phyloP scores from a whole-genome alignment of 2,888 invertebrate species.

The Coleophora flavipennella region DNA sequence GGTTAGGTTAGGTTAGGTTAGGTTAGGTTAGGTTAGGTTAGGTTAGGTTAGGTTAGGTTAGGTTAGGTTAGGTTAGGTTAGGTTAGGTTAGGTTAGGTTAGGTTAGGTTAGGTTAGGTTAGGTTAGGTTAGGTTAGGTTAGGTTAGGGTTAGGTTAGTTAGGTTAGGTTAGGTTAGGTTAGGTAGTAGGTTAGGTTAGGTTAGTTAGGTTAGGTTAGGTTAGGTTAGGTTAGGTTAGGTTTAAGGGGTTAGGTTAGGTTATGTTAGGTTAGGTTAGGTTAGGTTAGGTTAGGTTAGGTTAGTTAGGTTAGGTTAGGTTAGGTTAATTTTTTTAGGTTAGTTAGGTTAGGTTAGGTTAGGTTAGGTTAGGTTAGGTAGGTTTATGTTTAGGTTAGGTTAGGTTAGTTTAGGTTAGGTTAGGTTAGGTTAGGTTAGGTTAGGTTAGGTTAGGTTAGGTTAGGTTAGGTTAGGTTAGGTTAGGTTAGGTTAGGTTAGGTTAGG shows the following conservation, averaged over 20 bases:
- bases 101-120: constrained; percentile 10
- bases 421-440: constrained; percentile 6
- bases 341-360: constrained; percentile 12
- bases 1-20: constrained; percentile 17
- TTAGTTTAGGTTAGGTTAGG: no score
- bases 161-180: constrained; percentile 9
- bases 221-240: constrained; percentile 6
- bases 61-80: constrained; percentile 13
- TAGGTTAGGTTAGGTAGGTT: constrained; percentile 13
- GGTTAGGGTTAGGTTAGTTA: no score
- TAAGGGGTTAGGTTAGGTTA: constrained; percentile 3
- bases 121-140: constrained; percentile 8
- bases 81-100: constrained; percentile 13
- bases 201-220: constrained; percentile 9
- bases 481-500: constrained; percentile 3
- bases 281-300: constrained; percentile 12
- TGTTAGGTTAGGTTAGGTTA: constrained; percentile 9
- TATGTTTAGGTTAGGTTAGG: no score
- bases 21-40: constrained; percentile 10
- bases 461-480: not conserved
- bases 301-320: constrained; percentile 10
- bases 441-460: constrained; percentile 2
- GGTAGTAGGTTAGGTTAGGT: constrained; percentile 12
- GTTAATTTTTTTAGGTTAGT: no score
- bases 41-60: constrained; percentile 9